Conservation (phyloP, 2,113 vertebrate species). For the Neotragus moschatus region DNA sequence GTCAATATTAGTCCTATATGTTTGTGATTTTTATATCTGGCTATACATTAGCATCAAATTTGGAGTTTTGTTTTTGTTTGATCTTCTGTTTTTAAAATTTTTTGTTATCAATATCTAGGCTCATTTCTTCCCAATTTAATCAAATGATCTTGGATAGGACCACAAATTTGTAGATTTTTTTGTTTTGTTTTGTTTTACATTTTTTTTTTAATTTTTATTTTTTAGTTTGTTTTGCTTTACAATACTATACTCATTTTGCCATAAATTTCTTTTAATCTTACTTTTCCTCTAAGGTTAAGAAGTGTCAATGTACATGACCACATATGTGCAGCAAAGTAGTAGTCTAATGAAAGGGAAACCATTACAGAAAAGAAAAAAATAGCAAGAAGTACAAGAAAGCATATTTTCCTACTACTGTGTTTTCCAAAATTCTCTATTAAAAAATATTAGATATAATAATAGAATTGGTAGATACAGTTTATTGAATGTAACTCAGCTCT, state of each 20-base stretch:
- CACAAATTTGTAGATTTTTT: neutral
- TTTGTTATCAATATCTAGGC: neutral
- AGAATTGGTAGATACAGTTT: neutral
- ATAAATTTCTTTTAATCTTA: neutral
- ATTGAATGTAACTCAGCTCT: neutral
- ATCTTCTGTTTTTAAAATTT: neutral
- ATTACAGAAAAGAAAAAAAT: too few relatives aligned
- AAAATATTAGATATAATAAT: neutral
- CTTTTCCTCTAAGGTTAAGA: neutral
- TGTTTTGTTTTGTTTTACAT: too few relatives aligned
- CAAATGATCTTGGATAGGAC: neutral
- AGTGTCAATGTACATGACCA: rapidly evolving
- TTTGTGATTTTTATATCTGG: neutral
- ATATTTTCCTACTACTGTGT: neutral
- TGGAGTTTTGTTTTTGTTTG: neutral
- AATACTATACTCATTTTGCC: too few relatives aligned
- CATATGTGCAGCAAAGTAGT: neutral
- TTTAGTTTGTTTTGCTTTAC: too few relatives aligned
- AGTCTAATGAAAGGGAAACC: neutral
- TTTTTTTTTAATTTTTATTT: too few relatives aligned
- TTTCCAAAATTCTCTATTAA: neutral
- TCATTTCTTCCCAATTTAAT: neutral
- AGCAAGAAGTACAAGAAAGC: neutral
- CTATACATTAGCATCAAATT: neutral
- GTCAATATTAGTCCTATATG: neutral